Evolutionary conservation across 2,797 vertebrate species (phyloP).

Genomic region (Scolopax rusticola): DNA sequence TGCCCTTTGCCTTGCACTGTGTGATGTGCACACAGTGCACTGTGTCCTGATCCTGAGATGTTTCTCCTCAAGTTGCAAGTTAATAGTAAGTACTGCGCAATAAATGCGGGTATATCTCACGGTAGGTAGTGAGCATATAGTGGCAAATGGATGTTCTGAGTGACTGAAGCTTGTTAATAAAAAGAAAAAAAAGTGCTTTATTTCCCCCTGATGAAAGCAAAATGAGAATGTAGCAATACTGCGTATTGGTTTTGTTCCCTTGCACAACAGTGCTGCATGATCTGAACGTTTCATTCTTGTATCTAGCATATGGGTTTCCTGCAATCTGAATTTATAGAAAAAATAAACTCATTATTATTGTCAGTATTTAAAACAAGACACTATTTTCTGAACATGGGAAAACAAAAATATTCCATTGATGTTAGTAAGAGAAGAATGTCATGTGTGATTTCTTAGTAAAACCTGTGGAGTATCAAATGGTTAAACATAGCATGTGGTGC

Average conservation of each 20-base stretch:
- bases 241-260: background rate
- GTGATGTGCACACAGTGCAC: no score
- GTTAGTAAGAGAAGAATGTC: background rate
- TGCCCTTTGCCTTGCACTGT: accelerated
- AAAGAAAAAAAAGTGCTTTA: background rate
- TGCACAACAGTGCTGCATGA: background rate
- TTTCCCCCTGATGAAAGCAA: background rate
- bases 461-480: background rate
- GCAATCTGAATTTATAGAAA: background rate
- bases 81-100: background rate
- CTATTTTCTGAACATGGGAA: background rate
- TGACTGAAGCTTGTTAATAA: background rate
- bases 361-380: background rate
- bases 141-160: background rate
- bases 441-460: background rate
- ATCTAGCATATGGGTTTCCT: background rate
- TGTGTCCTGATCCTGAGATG: background rate
- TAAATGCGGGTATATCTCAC: background rate
- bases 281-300: background rate
- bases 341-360: background rate
- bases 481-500: background rate
- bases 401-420: background rate
- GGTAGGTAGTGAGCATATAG: background rate
- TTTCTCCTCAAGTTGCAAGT: background rate
- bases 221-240: background rate